A percentile compares a stretch with the other conserved stretches of the same genome.
These are phyloP conservation scores for Myotis lucifugus DNA, from an alignment of 2,113 vertebrate species.

Conservation along the genomic window DNA sequence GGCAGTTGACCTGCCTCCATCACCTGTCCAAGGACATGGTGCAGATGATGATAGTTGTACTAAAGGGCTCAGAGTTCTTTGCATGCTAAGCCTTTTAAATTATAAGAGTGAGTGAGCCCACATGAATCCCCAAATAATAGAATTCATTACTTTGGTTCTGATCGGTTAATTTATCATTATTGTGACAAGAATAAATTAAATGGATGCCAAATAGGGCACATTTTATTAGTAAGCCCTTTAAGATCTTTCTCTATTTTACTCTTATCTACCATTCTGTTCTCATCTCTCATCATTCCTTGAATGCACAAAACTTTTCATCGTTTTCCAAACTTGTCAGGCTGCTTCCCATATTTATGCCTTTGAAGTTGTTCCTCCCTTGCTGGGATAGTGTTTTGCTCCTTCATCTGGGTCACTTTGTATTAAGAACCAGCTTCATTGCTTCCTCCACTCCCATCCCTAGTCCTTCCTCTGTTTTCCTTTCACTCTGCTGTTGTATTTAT, in stretches of 20 bases:
- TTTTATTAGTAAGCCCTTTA: conserved; percentile 15
- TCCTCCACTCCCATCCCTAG: not conserved
- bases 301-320: not conserved
- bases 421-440: not conserved
- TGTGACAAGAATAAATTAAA: conserved; percentile 14
- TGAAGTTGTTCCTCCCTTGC: not conserved
- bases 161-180: not conserved
- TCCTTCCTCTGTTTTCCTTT: not conserved
- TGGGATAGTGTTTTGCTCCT: not conserved
- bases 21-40: not conserved
- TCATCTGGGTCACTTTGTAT: not conserved
- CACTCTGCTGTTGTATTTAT: not conserved
- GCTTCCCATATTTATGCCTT: conserved; percentile 13
- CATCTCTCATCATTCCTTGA: conserved; percentile 6
- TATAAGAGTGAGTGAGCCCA: not conserved
- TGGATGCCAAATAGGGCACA: not conserved
- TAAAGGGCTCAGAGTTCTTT: not conserved
- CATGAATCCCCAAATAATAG: not conserved
- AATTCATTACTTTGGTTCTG: not conserved
- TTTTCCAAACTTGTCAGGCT: not conserved
- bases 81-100: not conserved
- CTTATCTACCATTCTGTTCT: not conserved
- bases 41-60: too few relatives aligned
- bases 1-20: not conserved
- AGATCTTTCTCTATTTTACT: conserved; percentile 30